Conservation (phyloP, 53 echinoderm and acorn worm species). For the Antedon mediterranea region DNA sequence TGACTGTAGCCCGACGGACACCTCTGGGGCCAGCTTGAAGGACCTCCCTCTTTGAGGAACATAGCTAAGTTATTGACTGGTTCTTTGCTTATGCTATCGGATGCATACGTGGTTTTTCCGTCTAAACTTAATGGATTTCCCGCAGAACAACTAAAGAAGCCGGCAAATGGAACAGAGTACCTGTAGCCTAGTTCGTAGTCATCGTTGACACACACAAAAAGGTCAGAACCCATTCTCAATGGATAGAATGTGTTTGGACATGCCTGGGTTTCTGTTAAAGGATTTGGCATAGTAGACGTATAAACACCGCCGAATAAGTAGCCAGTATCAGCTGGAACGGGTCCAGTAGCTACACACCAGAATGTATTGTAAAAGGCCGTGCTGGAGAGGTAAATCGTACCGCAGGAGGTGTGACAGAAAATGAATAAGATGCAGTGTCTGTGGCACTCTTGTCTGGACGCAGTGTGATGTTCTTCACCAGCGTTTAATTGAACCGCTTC, state of each 20-base stretch:
- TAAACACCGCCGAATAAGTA: conserved; percentile 28
- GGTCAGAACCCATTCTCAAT: conserved; percentile 10
- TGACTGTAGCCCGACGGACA: conserved; percentile 29
- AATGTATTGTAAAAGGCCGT: conserved; percentile 10
- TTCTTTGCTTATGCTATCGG: background rate
- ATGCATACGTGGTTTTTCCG: background rate
- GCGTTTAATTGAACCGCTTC: conserved; percentile 12
- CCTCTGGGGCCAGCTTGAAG: conserved; percentile 16
- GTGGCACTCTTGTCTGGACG: conserved; percentile 12
- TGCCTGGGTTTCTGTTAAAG: conserved; percentile 14
- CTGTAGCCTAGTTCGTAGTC: conserved; percentile 23
- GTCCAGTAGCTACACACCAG: conserved; percentile 23
- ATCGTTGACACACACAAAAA: conserved; percentile 29
- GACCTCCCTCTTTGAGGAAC: conserved; percentile 17
- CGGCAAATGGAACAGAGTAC: conserved; percentile 22
- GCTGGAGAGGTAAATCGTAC: conserved; percentile 11
- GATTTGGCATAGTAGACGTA: conserved; percentile 15
- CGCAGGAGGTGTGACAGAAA: conserved; percentile 4
- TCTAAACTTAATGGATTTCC: conserved; percentile 14
- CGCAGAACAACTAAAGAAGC: conserved; percentile 28
- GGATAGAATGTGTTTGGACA: conserved; percentile 25
- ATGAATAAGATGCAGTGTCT: conserved; percentile 1
- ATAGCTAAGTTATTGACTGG: conserved; percentile 6
- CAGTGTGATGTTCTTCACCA: conserved; percentile 6
- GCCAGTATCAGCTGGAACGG: conserved; percentile 20